Percentiles rank a stretch among this genome's conserved stretches.
Conservation (phyloP, 2,797 vertebrate species). For the Babyrousa celebensis region DNA sequence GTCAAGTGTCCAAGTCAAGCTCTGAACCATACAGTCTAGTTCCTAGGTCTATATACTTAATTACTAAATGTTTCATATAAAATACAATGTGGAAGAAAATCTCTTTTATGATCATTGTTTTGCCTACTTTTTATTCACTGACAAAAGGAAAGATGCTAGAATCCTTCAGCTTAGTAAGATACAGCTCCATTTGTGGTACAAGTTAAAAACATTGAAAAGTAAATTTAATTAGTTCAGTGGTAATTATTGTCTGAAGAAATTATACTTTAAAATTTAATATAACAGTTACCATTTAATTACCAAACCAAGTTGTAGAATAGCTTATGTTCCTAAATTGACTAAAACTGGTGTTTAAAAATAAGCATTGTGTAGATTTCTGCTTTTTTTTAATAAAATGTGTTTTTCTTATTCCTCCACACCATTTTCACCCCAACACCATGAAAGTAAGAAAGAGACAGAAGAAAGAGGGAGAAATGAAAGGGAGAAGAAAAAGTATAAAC, state of each 20-base stretch:
- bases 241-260: conserved; percentile 78
- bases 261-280: conserved; percentile 83
- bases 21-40: background rate
- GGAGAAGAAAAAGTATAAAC: background rate
- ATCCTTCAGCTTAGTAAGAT: conserved; percentile 35
- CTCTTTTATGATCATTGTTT: background rate
- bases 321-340: conserved; percentile 21
- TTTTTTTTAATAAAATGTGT: conserved; percentile 41
- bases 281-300: conserved; percentile 75
- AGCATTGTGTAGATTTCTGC: background rate
- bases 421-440: background rate
- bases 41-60: background rate
- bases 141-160: conserved; percentile 21
- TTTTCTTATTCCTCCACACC: background rate
- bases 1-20: background rate
- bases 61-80: background rate
- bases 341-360: conserved; percentile 22
- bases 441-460: too few species aligned
- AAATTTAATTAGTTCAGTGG: conserved; percentile 76
- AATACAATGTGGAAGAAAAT: background rate
- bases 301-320: background rate
- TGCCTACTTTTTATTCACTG: conserved; percentile 44
- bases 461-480: background rate
- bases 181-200: conserved; percentile 5
- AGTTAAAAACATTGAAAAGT: conserved; percentile 66